Evolutionary conservation across 2,888 invertebrate genomes (phyloP), one percentile per base, ranked within the genome.

Genomic region (Pimpla rufipes): DNA sequence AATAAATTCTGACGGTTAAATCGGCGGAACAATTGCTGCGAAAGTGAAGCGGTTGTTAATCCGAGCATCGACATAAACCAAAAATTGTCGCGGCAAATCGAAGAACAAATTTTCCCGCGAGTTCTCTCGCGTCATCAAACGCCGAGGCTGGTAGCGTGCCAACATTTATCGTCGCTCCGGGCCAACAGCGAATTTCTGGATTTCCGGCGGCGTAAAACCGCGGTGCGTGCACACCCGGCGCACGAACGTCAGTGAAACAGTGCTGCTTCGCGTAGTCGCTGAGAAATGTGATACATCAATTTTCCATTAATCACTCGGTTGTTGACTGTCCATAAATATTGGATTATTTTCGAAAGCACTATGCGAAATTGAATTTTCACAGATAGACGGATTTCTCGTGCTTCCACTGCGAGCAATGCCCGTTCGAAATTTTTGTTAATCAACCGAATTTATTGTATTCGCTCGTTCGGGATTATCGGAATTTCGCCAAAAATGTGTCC

Each of bases 281-380:
- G 37, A 37, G 50, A 52, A 50, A 52, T 37, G 35, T 35, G 37
- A 68, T 29, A 52, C 52, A 68, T 68, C 50, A 68, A 47, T 68
- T 68, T 68, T 18, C 37, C 47, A 52, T 52, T 50, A 68, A 68
- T 68, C 68, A 29, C 11, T 13, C 4, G 50, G n/a, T 50, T 13
- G 68, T 37, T 68, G 18, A 68, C 21, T 47, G 29, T 29, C 35
- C 18, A 52, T 68, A 18, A 35, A 68, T 37, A 68, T 68, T 68
- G 18, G 37, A 11, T 52, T 18, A 67, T 29, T 37, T 2, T n/a
- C n/a, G 16, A 8, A 16, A 18, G 37, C 40, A 55, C 62, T 59
- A 13, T 59, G 16, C 37, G 18, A 18, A 62, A 37, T 62, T 62
- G 18, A n/a, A 18, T 40, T 62, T 62, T 62, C 18, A 37, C 62